Conservation (phyloP, 2,113 vertebrate species). For the Acrocephalus arundinaceus region DNA sequence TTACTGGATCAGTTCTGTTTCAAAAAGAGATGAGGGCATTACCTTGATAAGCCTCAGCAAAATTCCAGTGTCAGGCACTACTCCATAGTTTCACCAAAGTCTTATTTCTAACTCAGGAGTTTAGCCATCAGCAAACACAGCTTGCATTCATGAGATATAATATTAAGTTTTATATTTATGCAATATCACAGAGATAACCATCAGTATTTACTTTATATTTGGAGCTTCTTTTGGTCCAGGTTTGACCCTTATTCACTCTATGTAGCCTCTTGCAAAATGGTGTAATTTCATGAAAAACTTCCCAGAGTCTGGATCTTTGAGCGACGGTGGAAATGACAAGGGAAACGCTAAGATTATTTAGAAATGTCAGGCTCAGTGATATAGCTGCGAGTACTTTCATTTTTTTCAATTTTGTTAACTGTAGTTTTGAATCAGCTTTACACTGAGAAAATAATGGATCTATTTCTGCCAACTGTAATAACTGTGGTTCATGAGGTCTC, state of each 20-base stretch:
- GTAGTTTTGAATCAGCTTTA: conserved; percentile 17
- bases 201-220: background rate
- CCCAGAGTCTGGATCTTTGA: background rate
- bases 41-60: background rate
- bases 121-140: background rate
- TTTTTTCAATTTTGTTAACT: conserved; percentile 39
- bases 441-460: conserved; percentile 36
- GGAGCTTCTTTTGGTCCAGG: background rate
- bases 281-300: background rate
- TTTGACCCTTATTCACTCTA: background rate
- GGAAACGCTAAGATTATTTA: background rate
- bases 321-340: background rate
- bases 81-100: background rate
- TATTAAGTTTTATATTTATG: background rate
- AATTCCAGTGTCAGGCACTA: background rate
- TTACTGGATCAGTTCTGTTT: background rate
- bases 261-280: background rate
- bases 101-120: background rate
- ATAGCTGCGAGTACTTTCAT: background rate
- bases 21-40: background rate
- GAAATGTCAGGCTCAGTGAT: conserved; percentile 38
- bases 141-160: background rate
- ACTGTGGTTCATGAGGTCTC: conserved; percentile 5
- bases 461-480: conserved; percentile 27
- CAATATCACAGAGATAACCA: background rate